A percentile compares a stretch with the other conserved stretches of the same genome.
These are phyloP conservation scores for Rhyacophila brunnea DNA, from an alignment of 1,140 invertebrate species.

Conservation along the genomic window DNA sequence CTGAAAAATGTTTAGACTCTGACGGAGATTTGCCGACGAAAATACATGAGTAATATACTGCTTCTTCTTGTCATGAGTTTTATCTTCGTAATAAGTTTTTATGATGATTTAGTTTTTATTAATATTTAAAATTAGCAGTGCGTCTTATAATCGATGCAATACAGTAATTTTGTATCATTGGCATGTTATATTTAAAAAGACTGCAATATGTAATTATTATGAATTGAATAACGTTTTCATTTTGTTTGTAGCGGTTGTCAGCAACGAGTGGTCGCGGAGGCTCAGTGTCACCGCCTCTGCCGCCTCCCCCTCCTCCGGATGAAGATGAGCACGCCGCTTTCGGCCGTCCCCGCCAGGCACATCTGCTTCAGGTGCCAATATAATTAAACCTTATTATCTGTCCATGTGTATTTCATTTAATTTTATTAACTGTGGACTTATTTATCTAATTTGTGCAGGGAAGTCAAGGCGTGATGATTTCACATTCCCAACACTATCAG, in stretches of 20 bases:
- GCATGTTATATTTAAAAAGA: slow-evolving; percentile 2
- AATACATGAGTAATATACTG: no score
- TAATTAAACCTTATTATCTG: no score
- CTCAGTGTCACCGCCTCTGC: slow-evolving; percentile 74
- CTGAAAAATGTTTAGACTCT: no score
- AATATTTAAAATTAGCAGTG: no score
- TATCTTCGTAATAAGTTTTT: neutral
- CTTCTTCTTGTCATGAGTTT: no score
- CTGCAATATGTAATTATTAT: neutral
- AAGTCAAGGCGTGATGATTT: slow-evolving; percentile 28
- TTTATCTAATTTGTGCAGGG: no score
- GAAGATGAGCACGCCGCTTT: slow-evolving; percentile 74
- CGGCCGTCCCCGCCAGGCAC: slow-evolving; percentile 58
- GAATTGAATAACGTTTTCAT: neutral
- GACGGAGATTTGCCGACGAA: no score
- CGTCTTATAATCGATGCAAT: no score
- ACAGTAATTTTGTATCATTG: neutral
- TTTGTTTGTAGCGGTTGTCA: slow-evolving; percentile 43
- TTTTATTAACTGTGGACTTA: no score
- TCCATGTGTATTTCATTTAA: no score
- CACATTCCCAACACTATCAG: slow-evolving; percentile 30
- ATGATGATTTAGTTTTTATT: no score
- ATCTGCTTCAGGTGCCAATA: slow-evolving; percentile 21
- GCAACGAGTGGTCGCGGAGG: slow-evolving; percentile 51
- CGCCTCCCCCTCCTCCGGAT: slow-evolving; percentile 79